Evolutionary conservation across 92 coral and sea anemone genomes (phyloP).

Genomic region (Chrysogorgia sp.): DNA sequence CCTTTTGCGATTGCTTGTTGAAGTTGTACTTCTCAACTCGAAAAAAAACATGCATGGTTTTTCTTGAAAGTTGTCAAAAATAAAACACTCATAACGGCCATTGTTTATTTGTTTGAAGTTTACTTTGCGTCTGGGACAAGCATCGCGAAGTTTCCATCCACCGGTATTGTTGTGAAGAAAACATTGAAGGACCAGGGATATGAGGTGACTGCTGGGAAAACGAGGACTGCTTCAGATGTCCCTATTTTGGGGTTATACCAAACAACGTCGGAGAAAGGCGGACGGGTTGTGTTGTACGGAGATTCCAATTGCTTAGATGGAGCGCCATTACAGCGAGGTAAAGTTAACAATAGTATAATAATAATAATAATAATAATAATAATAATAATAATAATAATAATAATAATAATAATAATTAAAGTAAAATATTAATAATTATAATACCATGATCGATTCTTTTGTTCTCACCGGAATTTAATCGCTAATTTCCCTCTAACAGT

Average conservation of each 20-base stretch:
- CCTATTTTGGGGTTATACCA: constrained; percentile 86
- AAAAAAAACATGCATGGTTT: no score
- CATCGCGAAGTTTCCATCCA: constrained; percentile 77
- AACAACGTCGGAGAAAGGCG: constrained; percentile 53
- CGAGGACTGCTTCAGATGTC: constrained; percentile 76
- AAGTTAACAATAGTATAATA: no score
- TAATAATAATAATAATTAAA: no score
- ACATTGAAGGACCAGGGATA: constrained; percentile 90
- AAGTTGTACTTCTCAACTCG: no score
- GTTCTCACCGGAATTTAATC: no score
- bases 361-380: background rate
- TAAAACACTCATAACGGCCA: no score
- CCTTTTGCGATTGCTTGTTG: no score
- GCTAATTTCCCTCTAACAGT: no score
- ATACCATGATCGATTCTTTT: no score
- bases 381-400: no score
- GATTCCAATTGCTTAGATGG: constrained; percentile 96
- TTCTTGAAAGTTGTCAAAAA: background rate
- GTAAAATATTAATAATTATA: no score
- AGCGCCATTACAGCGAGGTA: constrained; percentile 97
- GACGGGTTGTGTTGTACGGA: constrained; percentile 88
- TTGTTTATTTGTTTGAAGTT: constrained; percentile 48
- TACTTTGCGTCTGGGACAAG: constrained; percentile 94
- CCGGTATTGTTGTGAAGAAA: constrained; percentile 72
- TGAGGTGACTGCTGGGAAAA: constrained; percentile 93